Evolutionary conservation across 1,140 invertebrate species (phyloP).

Genomic region (Drosophila arizonae): DNA sequence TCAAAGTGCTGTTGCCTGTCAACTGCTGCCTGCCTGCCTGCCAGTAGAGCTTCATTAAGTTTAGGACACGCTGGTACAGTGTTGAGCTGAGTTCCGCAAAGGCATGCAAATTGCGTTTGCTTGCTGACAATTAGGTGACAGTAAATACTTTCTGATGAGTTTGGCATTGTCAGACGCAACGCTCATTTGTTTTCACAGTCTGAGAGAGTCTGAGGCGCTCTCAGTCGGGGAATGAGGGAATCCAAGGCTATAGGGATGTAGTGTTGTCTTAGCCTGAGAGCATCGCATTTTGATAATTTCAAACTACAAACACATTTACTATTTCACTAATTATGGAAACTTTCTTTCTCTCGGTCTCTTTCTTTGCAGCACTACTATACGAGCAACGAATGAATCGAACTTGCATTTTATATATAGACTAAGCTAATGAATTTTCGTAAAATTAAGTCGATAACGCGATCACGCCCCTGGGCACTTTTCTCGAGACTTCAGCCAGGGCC

Average conservation of each 20-base stretch:
- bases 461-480: constrained; percentile 28
- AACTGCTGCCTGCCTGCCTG: constrained; percentile 21
- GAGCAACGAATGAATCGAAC: constrained; percentile 72
- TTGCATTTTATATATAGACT: constrained; percentile 64
- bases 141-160: constrained; percentile 67
- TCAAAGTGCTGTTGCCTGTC: constrained; percentile 35
- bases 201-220: not conserved
- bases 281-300: not conserved
- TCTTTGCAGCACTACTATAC: constrained; percentile 54
- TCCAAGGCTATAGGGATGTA: too few species aligned
- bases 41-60: constrained; percentile 63
- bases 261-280: not conserved
- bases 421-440: constrained; percentile 47
- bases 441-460: constrained; percentile 33
- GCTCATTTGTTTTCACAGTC: constrained; percentile 26
- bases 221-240: too few species aligned
- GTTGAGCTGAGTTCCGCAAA: constrained; percentile 5
- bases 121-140: constrained; percentile 72
- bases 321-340: not conserved
- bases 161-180: constrained; percentile 31
- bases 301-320: too few species aligned
- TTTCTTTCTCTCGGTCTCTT: constrained; percentile 3
- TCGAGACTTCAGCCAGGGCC: constrained; percentile 43
- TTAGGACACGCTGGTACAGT: constrained; percentile 28
- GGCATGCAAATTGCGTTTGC: constrained; percentile 35